Conservation (phyloP, 2,797 vertebrate species). For the Prunella strophiata region DNA sequence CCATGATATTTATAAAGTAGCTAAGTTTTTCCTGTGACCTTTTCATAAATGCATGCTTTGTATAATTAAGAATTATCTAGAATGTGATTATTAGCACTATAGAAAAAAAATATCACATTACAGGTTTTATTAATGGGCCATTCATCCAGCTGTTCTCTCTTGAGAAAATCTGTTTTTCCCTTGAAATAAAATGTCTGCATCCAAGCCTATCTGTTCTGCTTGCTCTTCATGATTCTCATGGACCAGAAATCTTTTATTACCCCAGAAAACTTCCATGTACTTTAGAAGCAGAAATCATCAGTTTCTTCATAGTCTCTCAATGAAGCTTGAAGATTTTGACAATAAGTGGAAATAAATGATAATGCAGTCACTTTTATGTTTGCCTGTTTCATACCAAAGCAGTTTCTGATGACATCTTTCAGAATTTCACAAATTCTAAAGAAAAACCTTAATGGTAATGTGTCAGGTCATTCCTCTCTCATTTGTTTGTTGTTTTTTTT, state of each 20-base stretch:
- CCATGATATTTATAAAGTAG: neutral
- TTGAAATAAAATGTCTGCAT: neutral
- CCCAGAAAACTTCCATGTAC: neutral
- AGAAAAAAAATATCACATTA: conserved; percentile 17
- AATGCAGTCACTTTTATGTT: conserved; percentile 49
- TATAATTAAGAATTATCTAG: neutral
- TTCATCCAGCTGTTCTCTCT: neutral
- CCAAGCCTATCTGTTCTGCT: neutral
- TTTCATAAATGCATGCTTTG: neutral
- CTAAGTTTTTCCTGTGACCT: neutral
- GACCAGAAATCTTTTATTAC: neutral
- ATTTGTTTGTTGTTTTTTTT: neutral
- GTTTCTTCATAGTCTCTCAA: conserved; percentile 21
- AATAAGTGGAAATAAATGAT: conserved; percentile 8
- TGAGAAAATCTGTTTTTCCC: neutral
- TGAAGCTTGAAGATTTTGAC: conserved; percentile 41
- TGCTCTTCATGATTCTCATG: neutral
- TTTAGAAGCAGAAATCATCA: neutral
- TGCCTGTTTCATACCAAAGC: neutral
- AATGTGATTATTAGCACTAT: neutral
- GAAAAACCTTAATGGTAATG: conserved; percentile 38
- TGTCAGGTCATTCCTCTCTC: neutral
- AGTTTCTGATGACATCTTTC: conserved; percentile 39
- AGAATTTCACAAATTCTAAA: conserved; percentile 34
- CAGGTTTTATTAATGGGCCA: neutral